Evolutionary conservation across 2,797 vertebrate species (phyloP), one percentile per base, ranked within the genome.

Genomic region (Phoeniculus purpureus): DNA sequence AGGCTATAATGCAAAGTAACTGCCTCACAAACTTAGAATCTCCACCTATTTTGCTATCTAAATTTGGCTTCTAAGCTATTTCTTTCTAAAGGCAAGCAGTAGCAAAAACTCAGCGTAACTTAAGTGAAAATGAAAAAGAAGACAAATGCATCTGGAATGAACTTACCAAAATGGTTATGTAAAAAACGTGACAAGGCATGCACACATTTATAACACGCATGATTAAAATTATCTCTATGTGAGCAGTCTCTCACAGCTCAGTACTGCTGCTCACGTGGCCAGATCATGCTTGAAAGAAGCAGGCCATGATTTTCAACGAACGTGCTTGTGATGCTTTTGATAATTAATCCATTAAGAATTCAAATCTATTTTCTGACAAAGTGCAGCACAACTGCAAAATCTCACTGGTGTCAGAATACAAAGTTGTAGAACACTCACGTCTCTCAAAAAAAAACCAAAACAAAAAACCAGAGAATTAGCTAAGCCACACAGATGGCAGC

Each of bases 131-230:
- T 34, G 5, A 71, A 87, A 80, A 10, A 12, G 68, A 91, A 29
- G 6, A 56, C 23, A 90, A 80, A 85, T 32, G 31, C 3, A 1
- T 50, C 50, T 47, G 61, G 31, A 72, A 78, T 4, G 2, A 18
- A 77, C 61, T 79, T 50, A 74, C 10, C 23, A 67, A 85, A 93
- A 66, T 6, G 3, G 19, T 74, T 54, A 43, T 13, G 6, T 37
- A 58, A 73, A 83, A 89, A 15, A 58, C 15, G 5, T 54, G 67
- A 60, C 11, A 16, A 40, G 12, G 21, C 48, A n/a, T 55, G 23
- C 27, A 67, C 0, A 22, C 25, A 47, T 37, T 81, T 48, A 67
- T 75, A 89, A 59, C 6, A 51, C 0, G 0, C 5, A 37, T 1
- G 2, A 25, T 47, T 70, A 22, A 2, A 3, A 27, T 27, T 43